phyloP scores from a whole-genome alignment of 2,113 vertebrate genomes.

The Chitala chitala region DNA sequence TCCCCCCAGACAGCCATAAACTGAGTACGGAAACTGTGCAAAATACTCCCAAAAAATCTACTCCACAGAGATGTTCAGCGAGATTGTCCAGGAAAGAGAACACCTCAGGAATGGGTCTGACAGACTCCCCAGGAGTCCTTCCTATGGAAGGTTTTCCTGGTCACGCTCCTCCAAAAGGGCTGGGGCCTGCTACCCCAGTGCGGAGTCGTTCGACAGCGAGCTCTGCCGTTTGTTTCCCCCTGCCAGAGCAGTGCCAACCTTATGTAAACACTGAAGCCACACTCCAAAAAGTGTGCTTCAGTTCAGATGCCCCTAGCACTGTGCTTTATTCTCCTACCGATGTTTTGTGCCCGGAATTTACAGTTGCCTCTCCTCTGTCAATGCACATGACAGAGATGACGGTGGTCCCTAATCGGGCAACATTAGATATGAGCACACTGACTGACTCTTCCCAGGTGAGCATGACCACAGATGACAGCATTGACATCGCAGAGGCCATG shows the following conservation, averaged over 20 bases:
- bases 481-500: slow-evolving; percentile 44
- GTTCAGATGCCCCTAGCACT: background rate
- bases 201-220: slow-evolving; percentile 48
- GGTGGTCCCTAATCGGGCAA: background rate
- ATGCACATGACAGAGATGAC: slow-evolving; percentile 12
- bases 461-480: slow-evolving; percentile 41
- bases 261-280: background rate
- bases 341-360: background rate
- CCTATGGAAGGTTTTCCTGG: background rate
- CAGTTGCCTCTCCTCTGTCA: slow-evolving; percentile 21
- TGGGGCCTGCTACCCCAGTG: slow-evolving; percentile 39
- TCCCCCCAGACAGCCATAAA: background rate
- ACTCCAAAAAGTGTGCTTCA: background rate
- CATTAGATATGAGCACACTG: slow-evolving; percentile 19
- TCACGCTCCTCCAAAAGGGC: slow-evolving; percentile 31
- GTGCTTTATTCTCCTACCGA: background rate
- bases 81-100: background rate
- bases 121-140: background rate
- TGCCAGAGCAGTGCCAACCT: background rate
- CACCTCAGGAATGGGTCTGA: slow-evolving; percentile 26
- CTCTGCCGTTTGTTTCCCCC: slow-evolving; percentile 33
- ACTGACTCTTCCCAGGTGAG: slow-evolving; percentile 49
- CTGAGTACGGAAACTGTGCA: background rate
- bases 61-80: slow-evolving; percentile 24
- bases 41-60: background rate